Base-by-base conservation (phyloP, 2,797 vertebrate genomes). In the Enteromius anoplus region DNA sequence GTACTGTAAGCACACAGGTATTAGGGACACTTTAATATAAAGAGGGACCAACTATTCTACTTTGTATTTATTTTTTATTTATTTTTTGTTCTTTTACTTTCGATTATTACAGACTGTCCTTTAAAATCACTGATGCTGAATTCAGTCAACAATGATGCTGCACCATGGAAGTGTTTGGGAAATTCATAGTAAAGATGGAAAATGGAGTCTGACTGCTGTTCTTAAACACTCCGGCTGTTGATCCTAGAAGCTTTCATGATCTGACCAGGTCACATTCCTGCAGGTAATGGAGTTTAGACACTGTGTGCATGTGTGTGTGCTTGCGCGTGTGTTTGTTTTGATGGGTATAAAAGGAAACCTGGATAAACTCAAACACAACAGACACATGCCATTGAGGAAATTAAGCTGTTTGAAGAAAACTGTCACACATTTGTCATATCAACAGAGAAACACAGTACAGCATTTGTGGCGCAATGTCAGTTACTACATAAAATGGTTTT, bases 191-290 rank as follows among this genome's bases (percentile, higher is more conserved):
- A 91, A 85, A 55, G 42, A 82, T 49, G 17, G 71, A 85, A 65
- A 15, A 82, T 49, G 17, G 45, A 82, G 47, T 82, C 32, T 2
- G 70, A 42, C 40, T 72, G 70, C 80, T 66, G 58, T 75, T 66
- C 72, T 75, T 79, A 49, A 89, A 86, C 87, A 71, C 75, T 77
- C 84, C n/a, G 72, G 51, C 82, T 87, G 73, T 75, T 82, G 81
- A 85, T 81, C 69, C 78, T 75, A 86, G 82, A 83, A 75, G 68
- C 69, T 80, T 71, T 86, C 83, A 81, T 78, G 80, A 86, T 91
- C 85, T 93, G 91, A 93, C 90, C 92, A 80, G 90, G 92, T 92
- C 91, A 93, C 84, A 93, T 93, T 92, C 91, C 91, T 92, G 75
- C 78, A 91, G 89, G 89, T 91, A 91, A 92, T 89, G 88, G 90